Percentiles rank a stretch among this genome's conserved stretches.
Conservation (phyloP, 2,888 invertebrate genomes). For the Pecten maximus region DNA sequence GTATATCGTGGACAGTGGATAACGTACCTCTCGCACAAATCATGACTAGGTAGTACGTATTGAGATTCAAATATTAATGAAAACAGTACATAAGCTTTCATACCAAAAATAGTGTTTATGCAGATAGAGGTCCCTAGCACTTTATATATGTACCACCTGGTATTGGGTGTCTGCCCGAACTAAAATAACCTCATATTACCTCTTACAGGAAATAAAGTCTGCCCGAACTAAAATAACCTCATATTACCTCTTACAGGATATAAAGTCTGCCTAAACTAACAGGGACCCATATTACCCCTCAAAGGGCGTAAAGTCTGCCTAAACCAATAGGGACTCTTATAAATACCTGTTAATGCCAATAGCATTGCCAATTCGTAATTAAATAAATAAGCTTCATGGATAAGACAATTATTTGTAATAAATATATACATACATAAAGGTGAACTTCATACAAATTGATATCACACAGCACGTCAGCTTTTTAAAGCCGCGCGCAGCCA, state of each 20-base stretch:
- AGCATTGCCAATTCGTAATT: background rate
- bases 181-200: no score
- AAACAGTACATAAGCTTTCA: constrained; percentile 8
- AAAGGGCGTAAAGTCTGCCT: no score
- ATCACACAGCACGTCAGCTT: background rate
- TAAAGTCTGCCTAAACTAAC: no score
- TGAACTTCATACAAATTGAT: background rate
- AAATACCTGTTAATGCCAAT: background rate
- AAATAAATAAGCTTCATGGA: constrained; percentile 17
- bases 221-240: no score
- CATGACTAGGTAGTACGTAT: constrained; percentile 15
- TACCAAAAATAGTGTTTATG: constrained; percentile 17
- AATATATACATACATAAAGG: constrained; percentile 9
- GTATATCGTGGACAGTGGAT: background rate
- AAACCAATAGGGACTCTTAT: background rate
- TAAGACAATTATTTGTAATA: background rate
- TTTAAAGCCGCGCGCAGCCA: background rate
- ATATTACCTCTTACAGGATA: no score
- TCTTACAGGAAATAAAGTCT: no score
- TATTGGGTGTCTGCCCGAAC: background rate
- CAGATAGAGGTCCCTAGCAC: background rate
- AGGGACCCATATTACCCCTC: no score
- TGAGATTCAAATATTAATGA: constrained; percentile 24
- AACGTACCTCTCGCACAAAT: background rate
- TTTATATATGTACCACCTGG: background rate